phyloP scores from a whole-genome alignment of 2,888 invertebrate genomes.

The Phytoseiulus persimilis region DNA sequence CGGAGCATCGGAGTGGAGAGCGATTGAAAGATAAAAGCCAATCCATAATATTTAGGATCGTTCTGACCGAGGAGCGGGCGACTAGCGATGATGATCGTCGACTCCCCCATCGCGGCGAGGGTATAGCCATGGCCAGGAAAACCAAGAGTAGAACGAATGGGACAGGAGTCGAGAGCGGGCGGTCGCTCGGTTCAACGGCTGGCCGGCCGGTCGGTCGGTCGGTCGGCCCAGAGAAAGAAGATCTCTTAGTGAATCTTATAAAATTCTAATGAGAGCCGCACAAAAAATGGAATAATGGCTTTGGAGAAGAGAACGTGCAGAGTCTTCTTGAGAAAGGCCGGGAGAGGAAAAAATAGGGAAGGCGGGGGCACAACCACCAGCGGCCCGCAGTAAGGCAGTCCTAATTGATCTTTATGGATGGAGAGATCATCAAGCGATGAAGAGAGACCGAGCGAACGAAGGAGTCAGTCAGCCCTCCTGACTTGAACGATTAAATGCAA shows the following conservation, averaged over 20 bases:
- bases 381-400: conserved; percentile 6
- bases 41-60: conserved; percentile 5
- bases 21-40: not conserved
- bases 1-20: not conserved
- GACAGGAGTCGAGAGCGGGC: not conserved
- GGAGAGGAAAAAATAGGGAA: not conserved
- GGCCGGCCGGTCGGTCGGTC: not conserved
- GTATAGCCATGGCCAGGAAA: not conserved
- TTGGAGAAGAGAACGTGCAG: not conserved
- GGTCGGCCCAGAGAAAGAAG: not conserved
- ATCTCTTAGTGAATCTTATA: conserved; percentile 25
- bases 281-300: conserved; percentile 36
- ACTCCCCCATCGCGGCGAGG: not conserved
- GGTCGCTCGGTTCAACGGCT: not conserved
- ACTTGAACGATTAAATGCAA: not conserved
- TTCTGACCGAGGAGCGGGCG: not conserved
- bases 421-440: conserved; percentile 23
- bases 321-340: not conserved
- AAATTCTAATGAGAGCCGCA: conserved; percentile 37
- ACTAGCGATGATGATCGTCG: not conserved
- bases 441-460: conserved; percentile 6
- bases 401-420: conserved; percentile 38
- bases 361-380: not conserved
- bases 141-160: not conserved
- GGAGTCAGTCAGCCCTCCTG: not conserved